A percentile compares a stretch with the other conserved stretches of the same genome.
phyloP scores from a whole-genome alignment of 2,113 vertebrate species.

The Oostethus manadensis region DNA sequence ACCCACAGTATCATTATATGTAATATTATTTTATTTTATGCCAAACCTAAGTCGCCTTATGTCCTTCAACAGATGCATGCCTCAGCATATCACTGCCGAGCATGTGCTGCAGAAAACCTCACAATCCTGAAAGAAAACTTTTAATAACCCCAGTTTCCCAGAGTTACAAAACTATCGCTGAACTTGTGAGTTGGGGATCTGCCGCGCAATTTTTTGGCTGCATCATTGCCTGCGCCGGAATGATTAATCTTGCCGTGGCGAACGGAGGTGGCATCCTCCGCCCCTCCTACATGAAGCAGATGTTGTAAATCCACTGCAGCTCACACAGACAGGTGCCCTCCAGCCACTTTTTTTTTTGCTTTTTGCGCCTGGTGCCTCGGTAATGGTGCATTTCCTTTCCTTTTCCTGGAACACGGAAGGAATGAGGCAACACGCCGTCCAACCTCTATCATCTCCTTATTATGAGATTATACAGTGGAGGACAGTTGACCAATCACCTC shows the following conservation, averaged over 20 bases:
- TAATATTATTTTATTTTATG: too few species aligned
- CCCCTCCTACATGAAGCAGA: slow-evolving; percentile 50
- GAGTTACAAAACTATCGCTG: neutral
- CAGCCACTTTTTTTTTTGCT: slow-evolving; percentile 55
- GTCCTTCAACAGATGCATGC: too few species aligned
- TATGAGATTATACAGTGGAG: slow-evolving; percentile 34
- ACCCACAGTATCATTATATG: too few species aligned
- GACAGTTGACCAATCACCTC: slow-evolving; percentile 15
- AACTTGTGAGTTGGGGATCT: slow-evolving; percentile 10
- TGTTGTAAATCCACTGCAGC: slow-evolving; percentile 66
- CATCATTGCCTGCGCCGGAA: slow-evolving; percentile 23
- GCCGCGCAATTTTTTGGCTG: slow-evolving; percentile 23
- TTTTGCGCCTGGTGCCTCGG: slow-evolving; percentile 67
- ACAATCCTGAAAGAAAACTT: neutral
- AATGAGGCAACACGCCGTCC: slow-evolving; percentile 37
- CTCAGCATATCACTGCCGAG: neutral
- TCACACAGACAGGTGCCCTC: slow-evolving; percentile 65
- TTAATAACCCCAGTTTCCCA: neutral
- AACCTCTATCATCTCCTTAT: slow-evolving; percentile 41
- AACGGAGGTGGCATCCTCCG: slow-evolving; percentile 45
- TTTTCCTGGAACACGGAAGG: slow-evolving; percentile 44
- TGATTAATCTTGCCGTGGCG: slow-evolving; percentile 54
- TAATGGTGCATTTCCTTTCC: slow-evolving; percentile 62
- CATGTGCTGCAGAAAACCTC: neutral
- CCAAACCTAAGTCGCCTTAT: too few species aligned